These are phyloP conservation scores for Limnephilus marmoratus DNA, from an alignment of 2,888 invertebrate species.

Conservation along the genomic window DNA sequence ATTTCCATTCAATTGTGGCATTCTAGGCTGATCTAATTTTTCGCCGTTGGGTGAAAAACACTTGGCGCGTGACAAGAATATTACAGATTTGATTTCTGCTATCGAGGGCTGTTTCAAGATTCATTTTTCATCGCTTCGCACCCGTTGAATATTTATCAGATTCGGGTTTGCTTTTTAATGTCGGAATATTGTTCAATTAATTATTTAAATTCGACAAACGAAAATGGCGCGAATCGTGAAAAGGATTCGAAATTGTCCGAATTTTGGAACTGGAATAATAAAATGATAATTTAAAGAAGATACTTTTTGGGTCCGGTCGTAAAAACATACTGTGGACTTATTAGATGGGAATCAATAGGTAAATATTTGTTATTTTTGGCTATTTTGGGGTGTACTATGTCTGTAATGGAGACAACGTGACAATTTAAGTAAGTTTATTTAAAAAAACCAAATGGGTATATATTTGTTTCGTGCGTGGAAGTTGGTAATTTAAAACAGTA, in stretches of 20 bases:
- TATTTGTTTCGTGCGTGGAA: neutral
- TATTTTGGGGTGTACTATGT: neutral
- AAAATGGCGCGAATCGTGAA: neutral
- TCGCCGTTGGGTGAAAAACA: slow-evolving; percentile 58
- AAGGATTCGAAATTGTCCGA: neutral
- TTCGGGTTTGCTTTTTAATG: slow-evolving; percentile 27
- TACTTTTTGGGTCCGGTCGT: neutral
- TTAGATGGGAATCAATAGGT: neutral
- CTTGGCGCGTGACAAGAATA: slow-evolving; percentile 58
- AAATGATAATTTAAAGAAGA: neutral
- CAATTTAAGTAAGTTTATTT: neutral
- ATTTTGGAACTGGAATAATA: neutral
- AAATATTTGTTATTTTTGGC: neutral
- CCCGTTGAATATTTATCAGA: slow-evolving; percentile 45
- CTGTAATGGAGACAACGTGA: neutral
- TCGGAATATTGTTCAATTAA: slow-evolving; percentile 19
- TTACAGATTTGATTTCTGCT: slow-evolving; percentile 52
- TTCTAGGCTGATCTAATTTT: slow-evolving; percentile 54
- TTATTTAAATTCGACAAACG: slow-evolving; percentile 18
- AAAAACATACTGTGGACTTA: neutral
- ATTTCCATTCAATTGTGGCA: slow-evolving; percentile 62
- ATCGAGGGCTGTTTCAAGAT: slow-evolving; percentile 28
- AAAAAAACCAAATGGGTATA: neutral
- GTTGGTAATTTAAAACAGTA: neutral
- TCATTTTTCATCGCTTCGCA: slow-evolving; percentile 51